phyloP scores from a whole-genome alignment of 2,888 invertebrate species.

The Tetrapedia diversipes region DNA sequence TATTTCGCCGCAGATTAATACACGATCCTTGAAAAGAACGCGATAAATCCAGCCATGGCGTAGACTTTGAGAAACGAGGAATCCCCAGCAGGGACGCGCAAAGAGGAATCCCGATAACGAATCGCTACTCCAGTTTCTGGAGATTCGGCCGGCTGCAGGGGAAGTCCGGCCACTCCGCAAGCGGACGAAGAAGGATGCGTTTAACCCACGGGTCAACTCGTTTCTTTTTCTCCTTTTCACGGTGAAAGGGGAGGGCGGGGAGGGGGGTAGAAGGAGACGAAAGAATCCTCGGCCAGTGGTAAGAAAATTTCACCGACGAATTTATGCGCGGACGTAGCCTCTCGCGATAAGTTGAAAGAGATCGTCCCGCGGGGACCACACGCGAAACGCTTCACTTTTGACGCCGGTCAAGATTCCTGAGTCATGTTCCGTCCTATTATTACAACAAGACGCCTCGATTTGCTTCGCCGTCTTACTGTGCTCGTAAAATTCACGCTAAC shows the following conservation, averaged over 20 bases:
- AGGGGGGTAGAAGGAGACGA: slow-evolving; percentile 14
- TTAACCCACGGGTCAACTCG: slow-evolving; percentile 12
- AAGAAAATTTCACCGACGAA: slow-evolving; percentile 33
- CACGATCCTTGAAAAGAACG: not conserved
- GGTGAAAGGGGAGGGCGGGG: too few relatives aligned
- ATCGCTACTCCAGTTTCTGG: slow-evolving; percentile 36
- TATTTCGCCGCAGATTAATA: not conserved
- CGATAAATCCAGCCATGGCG: not conserved
- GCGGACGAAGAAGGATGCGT: slow-evolving; percentile 48
- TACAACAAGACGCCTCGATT: too few relatives aligned
- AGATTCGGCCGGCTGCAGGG: not conserved
- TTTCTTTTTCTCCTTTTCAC: slow-evolving; percentile 23
- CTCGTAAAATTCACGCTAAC: too few relatives aligned
- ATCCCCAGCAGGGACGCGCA: not conserved
- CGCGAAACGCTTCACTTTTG: slow-evolving; percentile 11
- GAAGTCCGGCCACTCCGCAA: slow-evolving; percentile 4
- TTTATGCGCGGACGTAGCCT: slow-evolving; percentile 36
- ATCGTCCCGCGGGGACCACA: not conserved
- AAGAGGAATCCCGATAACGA: slow-evolving; percentile 19
- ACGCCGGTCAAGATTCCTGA: not conserved
- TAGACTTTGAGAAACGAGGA: slow-evolving; percentile 30
- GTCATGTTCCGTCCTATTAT: too few relatives aligned
- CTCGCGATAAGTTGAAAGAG: slow-evolving; percentile 42
- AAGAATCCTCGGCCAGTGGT: slow-evolving; percentile 25
- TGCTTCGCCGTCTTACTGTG: too few relatives aligned